Conservation (phyloP, 92 coral and sea anemone genomes). For the Micromussa lordhowensis region DNA sequence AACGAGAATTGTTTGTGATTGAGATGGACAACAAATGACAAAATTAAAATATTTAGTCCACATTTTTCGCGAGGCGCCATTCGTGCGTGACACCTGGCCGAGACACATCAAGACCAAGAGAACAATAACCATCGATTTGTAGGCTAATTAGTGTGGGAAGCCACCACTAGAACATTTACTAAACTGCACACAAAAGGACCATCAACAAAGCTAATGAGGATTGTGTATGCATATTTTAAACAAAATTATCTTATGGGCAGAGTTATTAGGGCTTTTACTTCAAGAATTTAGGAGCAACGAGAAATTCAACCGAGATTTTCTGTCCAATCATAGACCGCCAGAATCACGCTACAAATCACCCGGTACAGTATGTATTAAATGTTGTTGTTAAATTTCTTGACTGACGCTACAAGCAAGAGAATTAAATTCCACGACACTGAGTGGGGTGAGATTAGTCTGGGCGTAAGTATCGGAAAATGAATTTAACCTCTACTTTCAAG, state of each 20-base stretch:
- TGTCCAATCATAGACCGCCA: not conserved
- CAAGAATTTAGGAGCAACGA: not conserved
- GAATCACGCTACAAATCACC: not conserved
- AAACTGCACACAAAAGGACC: not conserved
- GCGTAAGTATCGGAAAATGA: no score
- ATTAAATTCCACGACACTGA: no score
- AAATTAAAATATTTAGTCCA: no score
- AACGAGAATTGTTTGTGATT: no score
- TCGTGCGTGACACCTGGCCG: no score
- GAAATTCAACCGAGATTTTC: not conserved
- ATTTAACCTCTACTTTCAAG: not conserved
- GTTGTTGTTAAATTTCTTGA: not conserved
- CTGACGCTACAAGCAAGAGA: not conserved
- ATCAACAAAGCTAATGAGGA: not conserved
- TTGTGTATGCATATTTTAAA: not conserved
- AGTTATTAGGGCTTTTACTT: not conserved
- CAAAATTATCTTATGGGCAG: not conserved
- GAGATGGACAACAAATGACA: no score
- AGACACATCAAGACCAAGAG: not conserved
- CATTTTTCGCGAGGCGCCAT: no score
- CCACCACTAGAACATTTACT: not conserved
- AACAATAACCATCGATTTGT: not conserved
- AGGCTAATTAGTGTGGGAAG: not conserved
- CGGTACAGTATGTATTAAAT: not conserved
- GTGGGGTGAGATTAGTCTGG: no score